phyloP scores from a whole-genome alignment of 2,888 invertebrate genomes.

The Raillietiella orientalis region DNA sequence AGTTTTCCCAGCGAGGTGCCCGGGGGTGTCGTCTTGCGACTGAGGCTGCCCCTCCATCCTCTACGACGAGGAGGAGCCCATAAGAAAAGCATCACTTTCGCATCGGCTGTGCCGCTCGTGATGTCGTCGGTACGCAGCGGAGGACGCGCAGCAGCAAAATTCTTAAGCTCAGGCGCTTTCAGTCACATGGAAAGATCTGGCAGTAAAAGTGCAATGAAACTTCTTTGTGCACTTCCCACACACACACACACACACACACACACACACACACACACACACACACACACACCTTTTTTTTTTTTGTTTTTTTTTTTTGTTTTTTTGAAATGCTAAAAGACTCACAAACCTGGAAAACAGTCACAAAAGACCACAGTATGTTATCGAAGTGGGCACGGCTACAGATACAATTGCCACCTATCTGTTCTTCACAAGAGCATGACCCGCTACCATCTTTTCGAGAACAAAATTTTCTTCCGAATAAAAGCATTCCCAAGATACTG shows the following conservation, averaged over 20 bases:
- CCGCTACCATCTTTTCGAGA: slow-evolving; percentile 48
- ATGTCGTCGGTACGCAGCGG: too few relatives aligned
- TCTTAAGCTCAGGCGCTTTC: too few relatives aligned
- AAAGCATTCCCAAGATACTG: slow-evolving; percentile 98
- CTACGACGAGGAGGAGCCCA: too few relatives aligned
- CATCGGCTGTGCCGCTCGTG: too few relatives aligned
- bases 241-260: background rate
- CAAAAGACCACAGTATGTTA: slow-evolving; percentile 87
- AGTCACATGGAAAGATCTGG: too few relatives aligned
- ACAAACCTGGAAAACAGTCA: slow-evolving; percentile 94
- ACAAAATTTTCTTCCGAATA: slow-evolving; percentile 99
- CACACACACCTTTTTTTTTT: too few relatives aligned
- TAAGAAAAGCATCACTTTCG: too few relatives aligned
- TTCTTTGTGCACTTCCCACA: background rate
- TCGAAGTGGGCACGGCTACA: slow-evolving; percentile 97
- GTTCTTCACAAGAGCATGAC: slow-evolving; percentile 55
- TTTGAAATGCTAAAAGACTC: too few relatives aligned
- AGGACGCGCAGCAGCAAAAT: background rate
- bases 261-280: slow-evolving; percentile 2
- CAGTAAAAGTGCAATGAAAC: background rate
- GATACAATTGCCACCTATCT: slow-evolving; percentile 30
- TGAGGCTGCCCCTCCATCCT: too few relatives aligned
- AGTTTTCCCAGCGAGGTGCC: too few relatives aligned
- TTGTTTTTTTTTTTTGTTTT: too few relatives aligned
- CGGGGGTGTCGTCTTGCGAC: too few relatives aligned